These are phyloP conservation scores for Mallotus villosus DNA, from an alignment of 2,797 vertebrate species.

Conservation along the genomic window DNA sequence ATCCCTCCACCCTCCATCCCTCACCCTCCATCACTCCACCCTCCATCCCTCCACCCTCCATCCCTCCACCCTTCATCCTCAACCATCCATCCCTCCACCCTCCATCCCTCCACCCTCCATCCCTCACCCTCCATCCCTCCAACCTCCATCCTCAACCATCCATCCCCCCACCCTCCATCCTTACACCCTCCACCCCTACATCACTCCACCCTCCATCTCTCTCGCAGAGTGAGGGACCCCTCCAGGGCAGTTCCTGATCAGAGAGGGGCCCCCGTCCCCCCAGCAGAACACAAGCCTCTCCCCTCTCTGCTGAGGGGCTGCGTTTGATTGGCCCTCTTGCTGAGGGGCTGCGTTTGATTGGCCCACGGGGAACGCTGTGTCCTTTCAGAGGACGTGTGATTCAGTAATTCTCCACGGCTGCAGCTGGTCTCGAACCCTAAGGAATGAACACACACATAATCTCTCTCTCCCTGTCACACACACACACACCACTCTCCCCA, in stretches of 20 bases:
- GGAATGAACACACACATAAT: slow-evolving; percentile 3
- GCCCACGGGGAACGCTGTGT: slow-evolving; percentile 55
- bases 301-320: slow-evolving; percentile 17
- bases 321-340: slow-evolving; percentile 61
- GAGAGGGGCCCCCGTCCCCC: slow-evolving; percentile 13
- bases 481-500: background rate
- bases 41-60: no score
- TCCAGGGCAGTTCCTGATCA: no score
- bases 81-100: no score
- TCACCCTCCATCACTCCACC: background rate
- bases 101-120: no score
- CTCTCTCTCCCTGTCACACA: background rate
- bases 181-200: background rate
- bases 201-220: slow-evolving; percentile 20
- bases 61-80: no score
- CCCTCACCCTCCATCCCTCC: no score
- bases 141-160: background rate
- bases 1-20: background rate
- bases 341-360: slow-evolving; percentile 50
- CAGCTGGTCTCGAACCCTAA: slow-evolving; percentile 53
- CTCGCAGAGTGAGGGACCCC: no score
- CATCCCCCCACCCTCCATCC: background rate
- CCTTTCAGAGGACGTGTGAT: slow-evolving; percentile 57
- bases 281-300: slow-evolving; percentile 34
- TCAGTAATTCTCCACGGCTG: slow-evolving; percentile 61